Evolutionary conservation across 2,888 invertebrate genomes (phyloP).

Genomic region (Harpalus rubripes): DNA sequence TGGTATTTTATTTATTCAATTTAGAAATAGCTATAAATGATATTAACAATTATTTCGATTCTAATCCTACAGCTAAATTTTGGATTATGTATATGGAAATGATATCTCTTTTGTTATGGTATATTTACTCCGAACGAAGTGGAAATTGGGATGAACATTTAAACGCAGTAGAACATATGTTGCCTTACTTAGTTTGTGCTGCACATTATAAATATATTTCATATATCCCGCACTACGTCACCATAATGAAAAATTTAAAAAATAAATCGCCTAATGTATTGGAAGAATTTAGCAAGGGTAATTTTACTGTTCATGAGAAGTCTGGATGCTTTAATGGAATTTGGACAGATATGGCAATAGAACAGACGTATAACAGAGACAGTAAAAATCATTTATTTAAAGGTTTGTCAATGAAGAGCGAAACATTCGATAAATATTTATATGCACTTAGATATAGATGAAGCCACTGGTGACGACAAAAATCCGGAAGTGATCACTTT

Average conservation of each 20-base stretch:
- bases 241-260: slow-evolving; percentile 26
- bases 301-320: slow-evolving; percentile 43
- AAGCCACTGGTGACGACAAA: no score
- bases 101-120: slow-evolving; percentile 9
- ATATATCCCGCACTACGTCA: slow-evolving; percentile 45
- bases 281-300: slow-evolving; percentile 17
- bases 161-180: slow-evolving; percentile 54
- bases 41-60: not conserved
- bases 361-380: slow-evolving; percentile 56
- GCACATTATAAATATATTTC: slow-evolving; percentile 55
- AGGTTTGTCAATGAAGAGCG: slow-evolving; percentile 44
- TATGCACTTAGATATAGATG: not conserved
- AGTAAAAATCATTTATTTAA: slow-evolving; percentile 46
- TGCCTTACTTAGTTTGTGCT: slow-evolving; percentile 43
- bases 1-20: no score
- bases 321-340: slow-evolving; percentile 51
- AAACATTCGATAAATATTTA: slow-evolving; percentile 25
- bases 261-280: not conserved
- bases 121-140: slow-evolving; percentile 19
- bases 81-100: slow-evolving; percentile 24
- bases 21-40: not conserved
- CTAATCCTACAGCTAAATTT: slow-evolving; percentile 16
- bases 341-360: slow-evolving; percentile 58
- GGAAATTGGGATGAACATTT: slow-evolving; percentile 36
- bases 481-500: no score